phyloP scores from a whole-genome alignment of 2,888 invertebrate genomes.

The Cremastobaeus sp. region DNA sequence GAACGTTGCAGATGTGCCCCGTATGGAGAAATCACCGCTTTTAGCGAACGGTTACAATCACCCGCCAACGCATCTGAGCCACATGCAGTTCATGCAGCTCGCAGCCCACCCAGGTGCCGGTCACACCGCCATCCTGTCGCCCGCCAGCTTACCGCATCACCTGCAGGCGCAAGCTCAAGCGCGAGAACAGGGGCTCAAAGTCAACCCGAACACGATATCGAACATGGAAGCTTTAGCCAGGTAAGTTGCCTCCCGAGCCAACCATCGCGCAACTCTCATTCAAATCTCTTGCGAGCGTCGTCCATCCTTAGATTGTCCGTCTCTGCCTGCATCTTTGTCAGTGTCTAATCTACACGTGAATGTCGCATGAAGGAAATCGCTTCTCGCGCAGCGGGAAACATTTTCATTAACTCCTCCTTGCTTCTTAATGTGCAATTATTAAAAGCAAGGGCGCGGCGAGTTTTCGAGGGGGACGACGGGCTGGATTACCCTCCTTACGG shows the following conservation, averaged over 20 bases:
- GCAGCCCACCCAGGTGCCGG: slow-evolving; percentile 85
- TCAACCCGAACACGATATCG: slow-evolving; percentile 85
- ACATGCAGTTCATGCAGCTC: slow-evolving; percentile 97
- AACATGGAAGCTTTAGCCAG: slow-evolving; percentile 95
- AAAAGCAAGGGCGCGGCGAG: slow-evolving; percentile 36
- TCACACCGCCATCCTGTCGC: slow-evolving; percentile 90
- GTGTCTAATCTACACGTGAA: slow-evolving; percentile 34
- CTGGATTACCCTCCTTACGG: slow-evolving; percentile 45
- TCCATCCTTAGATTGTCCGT: slow-evolving; percentile 47
- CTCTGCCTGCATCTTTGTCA: slow-evolving; percentile 48
- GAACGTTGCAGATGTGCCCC: slow-evolving; percentile 90
- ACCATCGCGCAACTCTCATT: slow-evolving; percentile 1
- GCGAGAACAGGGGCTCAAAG: slow-evolving; percentile 90
- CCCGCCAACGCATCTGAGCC: slow-evolving; percentile 93
- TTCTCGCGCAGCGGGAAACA: slow-evolving; percentile 71
- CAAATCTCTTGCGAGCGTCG: slow-evolving; percentile 21
- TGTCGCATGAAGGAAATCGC: slow-evolving; percentile 47
- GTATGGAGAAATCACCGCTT: slow-evolving; percentile 94
- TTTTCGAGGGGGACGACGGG: slow-evolving; percentile 21
- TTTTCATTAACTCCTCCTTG: slow-evolving; percentile 71
- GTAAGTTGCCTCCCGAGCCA: slow-evolving; percentile 78
- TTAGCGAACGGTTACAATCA: slow-evolving; percentile 96
- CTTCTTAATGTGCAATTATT: slow-evolving; percentile 45
- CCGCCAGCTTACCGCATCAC: slow-evolving; percentile 90
- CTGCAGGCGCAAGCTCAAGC: slow-evolving; percentile 83